These are phyloP conservation scores for Tachycineta bicolor DNA, from an alignment of 2,113 vertebrate genomes.

Conservation along the genomic window DNA sequence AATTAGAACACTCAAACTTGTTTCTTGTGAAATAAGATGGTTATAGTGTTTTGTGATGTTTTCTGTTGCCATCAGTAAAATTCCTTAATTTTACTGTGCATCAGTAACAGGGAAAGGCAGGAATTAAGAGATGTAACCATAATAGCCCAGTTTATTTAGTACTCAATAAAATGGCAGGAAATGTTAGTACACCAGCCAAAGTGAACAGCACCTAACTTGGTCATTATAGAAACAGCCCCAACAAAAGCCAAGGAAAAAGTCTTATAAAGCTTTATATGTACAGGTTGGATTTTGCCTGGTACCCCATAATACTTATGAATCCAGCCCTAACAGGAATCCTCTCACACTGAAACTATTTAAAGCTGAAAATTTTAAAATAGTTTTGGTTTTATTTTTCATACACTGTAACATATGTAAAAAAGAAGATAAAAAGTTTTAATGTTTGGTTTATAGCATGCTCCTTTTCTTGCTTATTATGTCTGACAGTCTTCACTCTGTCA, in stretches of 20 bases:
- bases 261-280: background rate
- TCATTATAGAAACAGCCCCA: background rate
- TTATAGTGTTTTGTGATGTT: background rate
- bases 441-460: fast-evolving
- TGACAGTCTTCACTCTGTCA: background rate
- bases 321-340: background rate
- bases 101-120: background rate
- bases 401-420: background rate
- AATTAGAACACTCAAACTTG: background rate
- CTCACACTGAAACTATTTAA: background rate
- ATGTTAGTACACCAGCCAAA: background rate
- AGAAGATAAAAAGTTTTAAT: background rate
- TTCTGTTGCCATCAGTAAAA: background rate
- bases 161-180: background rate
- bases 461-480: background rate
- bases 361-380: background rate
- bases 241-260: background rate
- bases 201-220: background rate
- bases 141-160: background rate
- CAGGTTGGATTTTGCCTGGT: background rate
- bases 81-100: background rate
- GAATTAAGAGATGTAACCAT: background rate
- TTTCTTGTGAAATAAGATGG: background rate
- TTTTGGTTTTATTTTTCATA: background rate
- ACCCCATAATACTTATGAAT: background rate